Evolutionary conservation across 2,113 vertebrate species (phyloP), one percentile per base, ranked within the genome.

Genomic region (Poecilia latipinna): DNA sequence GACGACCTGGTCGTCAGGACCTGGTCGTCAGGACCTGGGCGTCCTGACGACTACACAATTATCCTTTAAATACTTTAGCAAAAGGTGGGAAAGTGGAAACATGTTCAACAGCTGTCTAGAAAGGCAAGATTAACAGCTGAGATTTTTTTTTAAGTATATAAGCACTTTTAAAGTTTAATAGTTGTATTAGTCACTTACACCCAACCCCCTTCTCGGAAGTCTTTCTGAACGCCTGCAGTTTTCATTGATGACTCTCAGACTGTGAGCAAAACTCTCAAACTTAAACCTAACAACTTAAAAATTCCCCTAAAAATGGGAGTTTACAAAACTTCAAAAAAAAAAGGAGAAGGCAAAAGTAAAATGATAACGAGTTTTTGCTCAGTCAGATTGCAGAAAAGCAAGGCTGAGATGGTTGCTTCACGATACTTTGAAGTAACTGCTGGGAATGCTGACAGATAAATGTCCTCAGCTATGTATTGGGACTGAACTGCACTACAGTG

Each of bases 171-270:
- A 24, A 10, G 51, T 10, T 57, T 57, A 57, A 24, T 10, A 8
- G 5, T 10, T 6, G 24, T 8, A 57, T n/a, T 24, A 57, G 51
- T 57, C 24, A 4, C 3, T 42, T 42, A 15, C 39, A 4, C 39
- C 39, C 39, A 42, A 37, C 1, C 12, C 39, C 13, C 13, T 70
- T 42, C 61, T 29, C 70, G 68, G 70, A 77, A 70, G 74, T 74
- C 31, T 39, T 60, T 39, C 15, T 8, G 66, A 65, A 31, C 22
- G 33, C 64, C 61, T 61, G 48, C 33, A 28, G 70, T 29, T 62
- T 15, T 44, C 17, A 60, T 28, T 42, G 32, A 33, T 60, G 54
- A 74, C 22, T 61, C 57, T 31, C 10, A 61, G 4, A 6, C 0
- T n/a, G 35, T 13, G 44, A 69, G 24, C 32, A 24, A 48, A 63